Evolutionary conservation across 2,113 vertebrate species (phyloP).

Genomic region (Lynx canadensis): DNA sequence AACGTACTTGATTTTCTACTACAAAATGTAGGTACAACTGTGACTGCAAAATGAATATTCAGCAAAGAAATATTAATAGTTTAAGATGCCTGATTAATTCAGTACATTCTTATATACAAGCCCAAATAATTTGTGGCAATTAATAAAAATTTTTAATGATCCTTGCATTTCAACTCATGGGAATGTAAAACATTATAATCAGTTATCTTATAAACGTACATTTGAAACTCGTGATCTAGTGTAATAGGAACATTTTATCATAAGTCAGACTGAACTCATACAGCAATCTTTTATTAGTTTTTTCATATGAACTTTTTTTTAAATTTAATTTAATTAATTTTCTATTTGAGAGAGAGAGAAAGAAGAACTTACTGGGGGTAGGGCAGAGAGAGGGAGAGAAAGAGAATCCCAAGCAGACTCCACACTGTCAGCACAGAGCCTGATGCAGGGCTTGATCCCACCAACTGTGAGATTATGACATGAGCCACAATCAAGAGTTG

Average conservation of each 20-base stretch:
- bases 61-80: conserved; percentile 32
- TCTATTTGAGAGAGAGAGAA: too few relatives aligned
- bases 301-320: background rate
- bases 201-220: conserved; percentile 18
- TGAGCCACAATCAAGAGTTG: too few relatives aligned
- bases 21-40: background rate
- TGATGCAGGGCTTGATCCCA: too few relatives aligned
- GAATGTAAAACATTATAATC: background rate
- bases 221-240: background rate
- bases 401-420: too few relatives aligned
- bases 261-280: background rate
- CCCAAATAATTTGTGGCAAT: background rate
- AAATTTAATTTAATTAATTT: too few relatives aligned
- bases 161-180: conserved; percentile 3
- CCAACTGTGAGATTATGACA: too few relatives aligned
- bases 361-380: too few relatives aligned
- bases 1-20: background rate
- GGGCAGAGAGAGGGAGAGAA: too few relatives aligned
- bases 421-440: too few relatives aligned
- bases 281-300: background rate
- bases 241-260: conserved; percentile 11
- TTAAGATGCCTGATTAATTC: conserved; percentile 24
- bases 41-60: conserved; percentile 27
- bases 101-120: background rate
- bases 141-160: conserved; percentile 32